phyloP scores from a whole-genome alignment of 2,888 invertebrate species.

The Poecilobothrus nobilitatus region DNA sequence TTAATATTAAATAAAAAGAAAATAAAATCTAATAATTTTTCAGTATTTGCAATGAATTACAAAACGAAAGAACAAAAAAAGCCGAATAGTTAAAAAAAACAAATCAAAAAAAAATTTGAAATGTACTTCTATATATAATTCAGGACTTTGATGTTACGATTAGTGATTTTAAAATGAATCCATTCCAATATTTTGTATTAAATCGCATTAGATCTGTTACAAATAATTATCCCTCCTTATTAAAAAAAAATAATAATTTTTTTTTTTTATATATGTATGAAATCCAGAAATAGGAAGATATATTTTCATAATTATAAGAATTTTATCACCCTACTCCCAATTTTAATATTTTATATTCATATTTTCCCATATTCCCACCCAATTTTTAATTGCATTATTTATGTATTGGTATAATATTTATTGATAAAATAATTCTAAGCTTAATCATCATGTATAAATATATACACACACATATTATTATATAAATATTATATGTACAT shows the following conservation, averaged over 20 bases:
- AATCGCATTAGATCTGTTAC: neutral
- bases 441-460: too few species aligned
- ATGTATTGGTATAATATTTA: neutral
- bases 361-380: neutral
- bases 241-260: neutral
- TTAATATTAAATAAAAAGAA: neutral
- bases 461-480: too few species aligned
- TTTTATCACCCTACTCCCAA: neutral
- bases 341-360: neutral
- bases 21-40: neutral
- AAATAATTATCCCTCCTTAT: neutral
- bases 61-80: neutral
- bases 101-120: neutral
- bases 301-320: neutral
- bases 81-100: neutral
- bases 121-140: neutral
- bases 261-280: neutral
- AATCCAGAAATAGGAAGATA: slow-evolving; percentile 2
- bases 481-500: too few species aligned
- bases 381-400: neutral
- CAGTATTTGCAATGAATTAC: neutral
- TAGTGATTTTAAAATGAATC: slow-evolving; percentile 1
- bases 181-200: slow-evolving; percentile 1
- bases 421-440: neutral
- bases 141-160: slow-evolving; percentile 6